These are phyloP conservation scores for Ahaetulla prasina DNA, from an alignment of 2,113 vertebrate species.

Conservation along the genomic window DNA sequence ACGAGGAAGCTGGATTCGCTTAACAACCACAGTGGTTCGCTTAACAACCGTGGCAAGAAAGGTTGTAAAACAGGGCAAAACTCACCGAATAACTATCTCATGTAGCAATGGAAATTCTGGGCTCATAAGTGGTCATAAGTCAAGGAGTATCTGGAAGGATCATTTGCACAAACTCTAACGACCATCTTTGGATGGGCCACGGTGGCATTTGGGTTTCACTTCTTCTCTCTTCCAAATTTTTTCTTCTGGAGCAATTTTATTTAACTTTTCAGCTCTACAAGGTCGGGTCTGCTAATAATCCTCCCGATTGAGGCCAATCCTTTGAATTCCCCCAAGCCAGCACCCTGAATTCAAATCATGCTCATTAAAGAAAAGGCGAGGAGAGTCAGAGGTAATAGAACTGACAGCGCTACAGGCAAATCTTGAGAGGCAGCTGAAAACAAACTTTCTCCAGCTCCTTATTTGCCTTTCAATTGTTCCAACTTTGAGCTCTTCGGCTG, in stretches of 20 bases:
- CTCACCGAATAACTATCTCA: no score
- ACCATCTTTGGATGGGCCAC: neutral
- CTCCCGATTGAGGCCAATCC: neutral
- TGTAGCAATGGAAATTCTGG: no score
- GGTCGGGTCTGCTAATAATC: neutral
- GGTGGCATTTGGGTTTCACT: neutral
- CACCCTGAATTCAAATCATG: conserved; percentile 19
- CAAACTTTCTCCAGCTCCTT: neutral
- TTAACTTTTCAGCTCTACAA: neutral
- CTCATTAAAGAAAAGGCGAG: conserved; percentile 4
- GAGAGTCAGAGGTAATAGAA: neutral
- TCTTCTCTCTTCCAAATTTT: neutral
- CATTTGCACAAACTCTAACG: neutral
- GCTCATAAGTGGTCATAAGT: no score
- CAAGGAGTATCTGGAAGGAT: no score
- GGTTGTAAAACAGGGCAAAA: no score
- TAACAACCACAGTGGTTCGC: no score
- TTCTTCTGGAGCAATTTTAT: neutral
- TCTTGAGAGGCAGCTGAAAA: conserved; percentile 19
- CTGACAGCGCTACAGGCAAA: conserved; percentile 10
- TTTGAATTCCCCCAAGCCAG: conserved; percentile 2
- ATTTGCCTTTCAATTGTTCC: conserved; percentile 17
- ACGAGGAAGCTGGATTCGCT: no score
- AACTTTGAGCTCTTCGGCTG: neutral
- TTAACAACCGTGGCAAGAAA: no score